phyloP scores from a whole-genome alignment of 2,888 invertebrate species.

The Anagyrus pseudococci region DNA sequence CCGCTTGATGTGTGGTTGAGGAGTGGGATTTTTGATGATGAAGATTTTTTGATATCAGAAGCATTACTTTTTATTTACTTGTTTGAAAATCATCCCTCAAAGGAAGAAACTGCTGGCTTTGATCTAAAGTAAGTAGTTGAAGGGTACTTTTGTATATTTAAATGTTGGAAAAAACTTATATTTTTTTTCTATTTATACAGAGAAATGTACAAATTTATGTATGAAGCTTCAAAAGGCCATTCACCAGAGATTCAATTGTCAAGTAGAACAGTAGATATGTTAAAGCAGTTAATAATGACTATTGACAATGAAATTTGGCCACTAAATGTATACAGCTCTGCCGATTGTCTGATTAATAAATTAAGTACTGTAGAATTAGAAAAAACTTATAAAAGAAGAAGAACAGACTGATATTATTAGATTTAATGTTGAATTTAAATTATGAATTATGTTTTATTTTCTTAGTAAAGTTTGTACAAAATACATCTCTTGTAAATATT shows the following conservation, averaged over 20 bases:
- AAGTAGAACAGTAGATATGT: constrained; percentile 28
- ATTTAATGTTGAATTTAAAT: too few species aligned
- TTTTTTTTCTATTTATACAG: constrained; percentile 41
- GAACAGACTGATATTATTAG: constrained; percentile 6
- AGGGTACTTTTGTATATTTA: background rate
- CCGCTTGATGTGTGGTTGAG: constrained; percentile 48
- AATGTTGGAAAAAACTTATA: constrained; percentile 4
- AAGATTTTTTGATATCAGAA: constrained; percentile 46
- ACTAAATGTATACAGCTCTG: constrained; percentile 28
- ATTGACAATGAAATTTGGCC: constrained; percentile 44
- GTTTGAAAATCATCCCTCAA: constrained; percentile 51
- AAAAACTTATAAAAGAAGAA: constrained; percentile 27
- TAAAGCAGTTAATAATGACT: constrained; percentile 39
- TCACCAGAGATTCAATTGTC: constrained; percentile 41
- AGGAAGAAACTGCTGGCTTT: constrained; percentile 46
- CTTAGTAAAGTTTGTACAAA: too few species aligned
- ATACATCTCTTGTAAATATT: too few species aligned
- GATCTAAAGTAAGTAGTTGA: constrained; percentile 43
- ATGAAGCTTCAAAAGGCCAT: constrained; percentile 44
- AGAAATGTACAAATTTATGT: constrained; percentile 50
- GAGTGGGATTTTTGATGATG: constrained; percentile 44
- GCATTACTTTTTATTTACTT: constrained; percentile 51
- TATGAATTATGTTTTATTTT: background rate
- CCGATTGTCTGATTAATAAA: constrained; percentile 38
- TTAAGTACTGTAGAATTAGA: constrained; percentile 18